Base-by-base conservation (phyloP, 1,140 invertebrate species). In the Spodoptera litura region DNA sequence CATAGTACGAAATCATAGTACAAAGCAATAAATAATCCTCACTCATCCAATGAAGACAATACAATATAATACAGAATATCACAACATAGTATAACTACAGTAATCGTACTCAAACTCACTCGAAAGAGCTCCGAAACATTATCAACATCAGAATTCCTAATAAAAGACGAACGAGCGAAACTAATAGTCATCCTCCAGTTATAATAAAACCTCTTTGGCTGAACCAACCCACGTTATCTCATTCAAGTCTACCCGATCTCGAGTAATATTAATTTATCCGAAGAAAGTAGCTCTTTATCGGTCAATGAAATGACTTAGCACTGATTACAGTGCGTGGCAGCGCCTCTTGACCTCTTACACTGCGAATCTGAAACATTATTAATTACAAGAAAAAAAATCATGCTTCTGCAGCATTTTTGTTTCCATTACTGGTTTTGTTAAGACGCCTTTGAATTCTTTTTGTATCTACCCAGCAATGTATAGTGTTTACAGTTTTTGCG, bases 211-310 rank as follows among this genome's bases (percentile, higher is more conserved):
- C 35, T 44, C 58, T 51, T 53, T 52, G 52, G 49, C 31, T 53
- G 44, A 55, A 73, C 25, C 55, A 71, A n/a, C 15, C 20, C 66
- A 13, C 71, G 61, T 68, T 68, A 77, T 77, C 74, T 77, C 49
- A 27, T 25, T 12, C 62, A 79, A 35, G 27, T 38, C 62, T 80
- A 64, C 74, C 66, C 72, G 38, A 79, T 77, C 81, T 84, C 58
- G 80, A 86, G 85, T 82, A 87, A 88, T 87, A 89, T 87, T 85
- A 89, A 87, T 86, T 87, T 87, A 88, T 83, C 84, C 61, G 35
- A 64, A 79, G 58, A 80, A 88, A 88, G 87, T 88, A 83, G 83
- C 83, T 87, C 83, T 87, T 85, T 89, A 88, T 86, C 83, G 85
- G 79, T 80, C 77, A 81, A 83, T 79, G 83, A 82, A 84, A 83